Evolutionary conservation across 2,797 vertebrate genomes (phyloP), one percentile per base, ranked within the genome.

Genomic region (Anguilla marmorata): DNA sequence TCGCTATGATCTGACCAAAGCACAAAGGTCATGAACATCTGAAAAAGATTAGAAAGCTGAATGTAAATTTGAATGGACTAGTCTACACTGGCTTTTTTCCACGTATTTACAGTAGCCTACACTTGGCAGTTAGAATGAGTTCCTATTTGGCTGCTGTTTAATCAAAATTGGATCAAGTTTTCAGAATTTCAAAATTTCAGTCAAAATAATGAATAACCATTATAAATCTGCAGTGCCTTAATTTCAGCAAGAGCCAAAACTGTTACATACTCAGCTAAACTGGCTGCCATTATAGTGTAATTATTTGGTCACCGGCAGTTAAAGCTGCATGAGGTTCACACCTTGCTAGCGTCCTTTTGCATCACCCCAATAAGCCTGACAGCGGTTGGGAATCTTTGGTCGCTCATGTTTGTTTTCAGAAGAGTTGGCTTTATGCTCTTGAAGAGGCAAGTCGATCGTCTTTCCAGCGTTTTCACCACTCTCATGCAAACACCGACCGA

Each of bases 1-100:
- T 96, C 96, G 72, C 88, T 88, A 50, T 91, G 87, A 85, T 96
- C 96, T 3, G 96, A 96, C 96, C 96, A 97, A 0, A 92, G 12
- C 37, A 96, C 95, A 0, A 94, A 95, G 0, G 93, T 63, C 94
- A 96, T 95, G 91, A 37, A 66, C 63, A 66, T 66, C 63, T 66
- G 63, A 66, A 66, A 66, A 66, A 66, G 63, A 66, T 66, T 66
- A 27, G 4, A 66, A 24, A 66, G 0, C 24, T n/a, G 24, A 6
- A 66, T n/a, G n/a, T 66, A 2, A 54, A 54, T 9, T 54, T 54
- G 52, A 9, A 54, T 54, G 9, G 52, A 54, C 52, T 11, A 54
- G 52, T 54, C 52, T 54, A 11, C 52, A 54, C 12, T 12, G 12
- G 12, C 52, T 54, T 54, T 41, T 41, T 41, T 56, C 54, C 54